Conservation (phyloP, 1,140 invertebrate genomes). For the Scaptomyza hsui region DNA sequence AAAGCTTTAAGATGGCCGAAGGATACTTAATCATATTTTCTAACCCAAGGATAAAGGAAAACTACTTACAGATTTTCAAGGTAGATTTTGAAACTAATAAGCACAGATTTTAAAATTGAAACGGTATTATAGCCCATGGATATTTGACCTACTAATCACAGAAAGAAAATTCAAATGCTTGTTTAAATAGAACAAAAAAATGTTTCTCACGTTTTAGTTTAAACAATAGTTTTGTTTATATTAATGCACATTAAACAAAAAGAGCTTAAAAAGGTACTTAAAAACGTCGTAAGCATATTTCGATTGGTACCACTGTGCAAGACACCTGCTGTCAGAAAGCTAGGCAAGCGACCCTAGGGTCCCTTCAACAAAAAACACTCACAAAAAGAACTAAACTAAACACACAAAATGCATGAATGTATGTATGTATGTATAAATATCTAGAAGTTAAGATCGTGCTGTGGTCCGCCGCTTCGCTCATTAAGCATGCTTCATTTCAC, state of each 20-base stretch:
- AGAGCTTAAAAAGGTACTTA: background rate
- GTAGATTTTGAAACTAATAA: no score
- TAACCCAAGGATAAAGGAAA: no score
- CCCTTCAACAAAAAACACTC: constrained; percentile 15
- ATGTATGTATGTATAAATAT: constrained; percentile 4
- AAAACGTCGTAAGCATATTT: constrained; percentile 10
- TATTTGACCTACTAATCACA: background rate
- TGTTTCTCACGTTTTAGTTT: no score
- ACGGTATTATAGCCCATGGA: no score
- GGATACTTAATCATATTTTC: no score
- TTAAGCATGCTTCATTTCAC: constrained; percentile 68
- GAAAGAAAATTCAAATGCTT: background rate
- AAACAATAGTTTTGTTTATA: background rate
- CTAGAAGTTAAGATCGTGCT: constrained; percentile 34
- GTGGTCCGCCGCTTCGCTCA: constrained; percentile 43
- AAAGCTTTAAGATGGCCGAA: no score
- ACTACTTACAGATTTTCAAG: no score
- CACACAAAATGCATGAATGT: background rate
- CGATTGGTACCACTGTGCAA: constrained; percentile 9
- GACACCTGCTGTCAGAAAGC: constrained; percentile 29
- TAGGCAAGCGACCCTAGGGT: constrained; percentile 21
- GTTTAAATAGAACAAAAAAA: background rate
- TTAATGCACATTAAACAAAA: background rate
- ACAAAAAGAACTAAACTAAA: background rate
- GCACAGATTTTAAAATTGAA: no score